A percentile compares a stretch with the other conserved stretches of the same genome.
Conservation (phyloP, 2,113 vertebrate species). For the Elaphurus davidianus region DNA sequence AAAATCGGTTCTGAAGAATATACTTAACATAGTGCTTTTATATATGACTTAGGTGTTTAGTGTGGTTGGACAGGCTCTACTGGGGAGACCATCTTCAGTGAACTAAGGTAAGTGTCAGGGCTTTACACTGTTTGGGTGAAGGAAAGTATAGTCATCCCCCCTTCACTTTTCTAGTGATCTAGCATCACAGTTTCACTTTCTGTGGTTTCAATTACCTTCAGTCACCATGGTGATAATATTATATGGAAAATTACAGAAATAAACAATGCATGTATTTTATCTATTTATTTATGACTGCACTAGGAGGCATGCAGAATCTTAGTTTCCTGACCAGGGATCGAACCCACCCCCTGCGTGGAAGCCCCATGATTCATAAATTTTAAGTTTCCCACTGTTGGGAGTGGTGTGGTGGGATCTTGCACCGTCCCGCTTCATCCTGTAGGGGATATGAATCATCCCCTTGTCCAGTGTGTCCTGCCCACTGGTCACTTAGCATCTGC, state of each 20-base stretch:
- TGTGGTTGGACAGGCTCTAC: neutral
- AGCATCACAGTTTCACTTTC: neutral
- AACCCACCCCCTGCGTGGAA: neutral
- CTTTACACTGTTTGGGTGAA: neutral
- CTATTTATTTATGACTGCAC: neutral
- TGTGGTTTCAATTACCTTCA: neutral
- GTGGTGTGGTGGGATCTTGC: neutral
- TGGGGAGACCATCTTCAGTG: neutral
- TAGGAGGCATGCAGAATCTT: neutral
- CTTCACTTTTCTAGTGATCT: neutral
- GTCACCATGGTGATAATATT: neutral
- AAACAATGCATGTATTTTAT: neutral
- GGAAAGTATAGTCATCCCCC: neutral
- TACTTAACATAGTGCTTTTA: neutral
- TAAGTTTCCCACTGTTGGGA: neutral
- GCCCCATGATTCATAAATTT: neutral
- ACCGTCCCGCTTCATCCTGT: neutral
- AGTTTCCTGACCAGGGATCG: neutral
- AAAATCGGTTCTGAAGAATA: neutral
- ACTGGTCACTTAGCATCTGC: neutral
- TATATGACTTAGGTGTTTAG: neutral
- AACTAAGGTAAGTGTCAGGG: neutral
- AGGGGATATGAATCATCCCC: neutral
- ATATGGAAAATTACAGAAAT: neutral
- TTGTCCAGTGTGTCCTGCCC: neutral